Evolutionary conservation across 2,888 invertebrate genomes (phyloP).

Genomic region (Syritta pipiens): DNA sequence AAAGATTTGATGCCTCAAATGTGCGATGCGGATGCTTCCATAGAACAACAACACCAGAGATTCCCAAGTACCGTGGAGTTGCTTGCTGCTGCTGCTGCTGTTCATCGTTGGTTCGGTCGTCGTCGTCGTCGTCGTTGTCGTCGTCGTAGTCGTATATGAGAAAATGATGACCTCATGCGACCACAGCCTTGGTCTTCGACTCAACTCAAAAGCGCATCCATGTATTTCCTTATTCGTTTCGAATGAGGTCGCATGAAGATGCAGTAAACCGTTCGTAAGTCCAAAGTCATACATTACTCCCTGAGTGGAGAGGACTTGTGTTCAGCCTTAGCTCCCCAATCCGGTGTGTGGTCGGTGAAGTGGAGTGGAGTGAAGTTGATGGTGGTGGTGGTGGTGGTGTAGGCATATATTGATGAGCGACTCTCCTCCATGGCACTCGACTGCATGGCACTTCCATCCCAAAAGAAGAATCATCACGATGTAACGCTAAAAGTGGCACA

Average conservation of each 20-base stretch:
- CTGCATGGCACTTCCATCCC: conserved; percentile 5
- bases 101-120: no score
- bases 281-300: not conserved
- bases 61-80: no score
- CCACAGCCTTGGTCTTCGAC: conserved; percentile 39
- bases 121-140: not conserved
- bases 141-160: not conserved
- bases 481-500: conserved; percentile 39
- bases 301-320: not conserved
- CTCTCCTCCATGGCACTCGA: not conserved
- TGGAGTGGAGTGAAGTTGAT: conserved; percentile 1
- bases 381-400: no score
- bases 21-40: no score
- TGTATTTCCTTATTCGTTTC: conserved; percentile 33
- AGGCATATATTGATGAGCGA: conserved; percentile 29
- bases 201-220: conserved; percentile 23
- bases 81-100: no score
- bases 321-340: no score
- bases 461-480: conserved; percentile 26
- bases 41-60: no score
- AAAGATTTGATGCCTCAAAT: no score
- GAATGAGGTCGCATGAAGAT: conserved; percentile 41
- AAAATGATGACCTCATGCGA: conserved; percentile 38
- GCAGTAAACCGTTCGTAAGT: conserved; percentile 22
- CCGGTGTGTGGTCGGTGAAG: no score